Conservation (phyloP, 2,113 vertebrate species). For the Bostrychus sinensis region DNA sequence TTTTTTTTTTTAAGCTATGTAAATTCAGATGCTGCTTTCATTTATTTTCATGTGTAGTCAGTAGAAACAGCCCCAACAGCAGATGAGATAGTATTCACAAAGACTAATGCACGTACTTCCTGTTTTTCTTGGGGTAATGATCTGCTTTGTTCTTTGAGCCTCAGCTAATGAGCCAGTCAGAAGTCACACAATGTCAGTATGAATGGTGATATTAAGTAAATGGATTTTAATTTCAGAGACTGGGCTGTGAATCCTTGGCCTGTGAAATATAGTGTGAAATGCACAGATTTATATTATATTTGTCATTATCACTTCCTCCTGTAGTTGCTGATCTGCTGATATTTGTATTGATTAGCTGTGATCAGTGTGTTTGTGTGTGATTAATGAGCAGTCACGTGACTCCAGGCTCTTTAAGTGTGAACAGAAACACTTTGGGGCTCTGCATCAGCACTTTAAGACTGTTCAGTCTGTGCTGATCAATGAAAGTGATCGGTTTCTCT, state of each 20-base stretch:
- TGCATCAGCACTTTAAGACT: constrained; percentile 12
- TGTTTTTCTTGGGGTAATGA: not conserved
- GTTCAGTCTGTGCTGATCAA: constrained; percentile 6
- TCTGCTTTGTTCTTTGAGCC: not conserved
- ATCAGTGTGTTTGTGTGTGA: constrained; percentile 17
- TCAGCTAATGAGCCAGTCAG: constrained; percentile 5
- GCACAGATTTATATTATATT: constrained; percentile 2
- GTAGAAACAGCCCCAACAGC: no score
- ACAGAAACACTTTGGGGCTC: constrained; percentile 1
- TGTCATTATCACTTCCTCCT: constrained; percentile 3
- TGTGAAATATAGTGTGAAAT: constrained; percentile 9
- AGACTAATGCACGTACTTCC: not conserved
- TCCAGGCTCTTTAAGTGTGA: not conserved
- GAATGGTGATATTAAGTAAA: constrained; percentile 3
- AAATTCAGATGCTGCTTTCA: no score
- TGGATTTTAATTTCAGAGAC: constrained; percentile 11
- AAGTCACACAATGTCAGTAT: not conserved
- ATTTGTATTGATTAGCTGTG: constrained; percentile 15
- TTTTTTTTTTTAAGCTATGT: no score
- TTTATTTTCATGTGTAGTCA: no score
- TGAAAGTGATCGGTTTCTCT: constrained; percentile 10
- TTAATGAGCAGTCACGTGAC: constrained; percentile 7
- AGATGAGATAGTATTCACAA: no score
- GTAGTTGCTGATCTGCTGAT: constrained; percentile 13
- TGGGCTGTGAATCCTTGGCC: not conserved